Conservation (phyloP, 1,140 invertebrate species). For the Conus ventricosus region DNA sequence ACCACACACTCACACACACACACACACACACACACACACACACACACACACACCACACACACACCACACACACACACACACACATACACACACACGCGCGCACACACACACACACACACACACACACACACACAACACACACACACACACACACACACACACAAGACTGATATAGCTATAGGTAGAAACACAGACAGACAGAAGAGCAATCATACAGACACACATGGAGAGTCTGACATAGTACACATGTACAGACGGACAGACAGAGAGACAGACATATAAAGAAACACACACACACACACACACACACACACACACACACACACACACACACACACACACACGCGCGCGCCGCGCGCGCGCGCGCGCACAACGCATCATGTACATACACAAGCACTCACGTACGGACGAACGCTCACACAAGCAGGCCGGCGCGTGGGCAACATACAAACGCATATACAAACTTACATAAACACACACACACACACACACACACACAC, state of each 20-base stretch:
- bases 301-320: conserved; percentile 4
- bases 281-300: background rate
- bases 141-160: too few species aligned
- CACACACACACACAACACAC: background rate
- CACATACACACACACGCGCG: too few species aligned
- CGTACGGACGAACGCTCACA: too few species aligned
- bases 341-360: too few species aligned
- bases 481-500: too few species aligned
- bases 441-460: too few species aligned
- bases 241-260: background rate
- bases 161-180: too few species aligned
- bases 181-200: background rate
- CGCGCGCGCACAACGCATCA: too few species aligned
- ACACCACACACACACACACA: conserved; percentile 4
- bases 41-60: conserved; percentile 8
- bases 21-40: conserved; percentile 15
- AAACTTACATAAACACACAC: too few species aligned
- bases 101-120: conserved; percentile 10
- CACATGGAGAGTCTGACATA: background rate
- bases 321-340: conserved; percentile 14
- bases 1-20: conserved; percentile 15
- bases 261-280: background rate
- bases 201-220: background rate
- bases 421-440: too few species aligned
- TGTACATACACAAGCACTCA: too few species aligned